Base-by-base conservation (phyloP, 2,113 vertebrate species). In the Antigone vipio region DNA sequence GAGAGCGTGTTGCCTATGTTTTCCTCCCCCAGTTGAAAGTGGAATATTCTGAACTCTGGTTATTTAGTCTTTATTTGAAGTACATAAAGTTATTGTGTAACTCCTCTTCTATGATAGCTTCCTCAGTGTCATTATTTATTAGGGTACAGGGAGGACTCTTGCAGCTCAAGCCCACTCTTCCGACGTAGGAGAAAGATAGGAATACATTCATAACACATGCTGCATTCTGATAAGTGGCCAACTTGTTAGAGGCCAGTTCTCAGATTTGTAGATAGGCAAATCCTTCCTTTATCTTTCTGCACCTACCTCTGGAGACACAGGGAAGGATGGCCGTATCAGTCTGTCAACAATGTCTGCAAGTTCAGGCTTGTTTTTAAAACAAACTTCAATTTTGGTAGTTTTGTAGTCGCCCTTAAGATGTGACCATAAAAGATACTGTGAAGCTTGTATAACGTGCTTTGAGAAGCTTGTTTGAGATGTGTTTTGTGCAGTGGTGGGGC, bases 401-500 rank as follows among this genome's bases (percentile, higher is more conserved):
- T 74, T 71, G 6, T 81, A 63, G 32, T 85, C 42, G 12, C n/a
- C 50, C 29, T 38, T 74, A 29, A 74, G 44, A 68, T 0, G 1
- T 42, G 49, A 40, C 53, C 3, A 1, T 42, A 13, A 67, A 40
- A 8, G n/a, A 40, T 19, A 9, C 26, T 18, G 9, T 53, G 60
- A 56, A 59, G 49, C 38, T 62, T 77, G 11, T 3, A 3, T 63
- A 62, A 15, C 0, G 0, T 72, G 24, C 7, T 76, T 78, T 55
- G 22, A 75, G 50, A 87, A 67, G 42, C 47, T 75, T 0, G 0
- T 66, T n/a, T 79, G 47, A 9, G 29, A 5, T 0, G 0, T 62
- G 23, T 64, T 60, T 32, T 76, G 16, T 42, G 55, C 15, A 34
- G 15, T 42, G 38, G 14, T 60, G 32, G 32, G 29, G 22, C 26